Evolutionary conservation across 2,888 invertebrate genomes (phyloP), one percentile per base, ranked within the genome.

Genomic region (Ormyrus nitidulus): DNA sequence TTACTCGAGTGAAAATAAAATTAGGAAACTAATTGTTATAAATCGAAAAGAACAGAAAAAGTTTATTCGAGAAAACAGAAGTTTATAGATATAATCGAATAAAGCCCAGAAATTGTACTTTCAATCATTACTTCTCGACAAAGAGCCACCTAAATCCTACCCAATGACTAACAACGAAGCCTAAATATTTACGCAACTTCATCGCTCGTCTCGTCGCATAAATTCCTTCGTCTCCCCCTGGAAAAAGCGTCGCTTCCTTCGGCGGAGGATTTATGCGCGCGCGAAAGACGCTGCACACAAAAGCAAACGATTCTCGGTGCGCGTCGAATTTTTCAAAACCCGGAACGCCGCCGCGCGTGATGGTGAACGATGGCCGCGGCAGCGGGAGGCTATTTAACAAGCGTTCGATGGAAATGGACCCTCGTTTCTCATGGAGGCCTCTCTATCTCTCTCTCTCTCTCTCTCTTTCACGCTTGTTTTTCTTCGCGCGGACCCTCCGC

Each of bases 401-500:
- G 77, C 77, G 79, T 83, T 83, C 82, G 80, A 80, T 74, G 76
- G 77, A 58, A 82, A 83, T 82, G 82, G 81, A 81, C 75, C 74
- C 76, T 70, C 82, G 80, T 84, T 84, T 82, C 81, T 34, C 34
- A 34, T 3, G 34, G 34, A 34, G 34, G 34, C 34, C 34, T n/a
- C n/a, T n/a, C n/a, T n/a, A n/a, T 34, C 34, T 34, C 34, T 34
- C 34, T 34, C 34, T 34, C 34, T 3, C 34, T 34, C 34, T 34
- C 34, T 34, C 34, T 34, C 34, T 34, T 34, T 82, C 83, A 82
- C 75, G 71, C 54, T 77, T 71, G 69, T 74, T 62, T 79, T 79
- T 68, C 70, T 5, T 56, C 80, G 51, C 64, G 10, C 51, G 9
- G 7, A 3, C 13, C 13, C 51, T 49, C 11, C 51, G 34, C 19